Conservation (phyloP, 2,113 vertebrate genomes). For the Gavialis gangeticus region DNA sequence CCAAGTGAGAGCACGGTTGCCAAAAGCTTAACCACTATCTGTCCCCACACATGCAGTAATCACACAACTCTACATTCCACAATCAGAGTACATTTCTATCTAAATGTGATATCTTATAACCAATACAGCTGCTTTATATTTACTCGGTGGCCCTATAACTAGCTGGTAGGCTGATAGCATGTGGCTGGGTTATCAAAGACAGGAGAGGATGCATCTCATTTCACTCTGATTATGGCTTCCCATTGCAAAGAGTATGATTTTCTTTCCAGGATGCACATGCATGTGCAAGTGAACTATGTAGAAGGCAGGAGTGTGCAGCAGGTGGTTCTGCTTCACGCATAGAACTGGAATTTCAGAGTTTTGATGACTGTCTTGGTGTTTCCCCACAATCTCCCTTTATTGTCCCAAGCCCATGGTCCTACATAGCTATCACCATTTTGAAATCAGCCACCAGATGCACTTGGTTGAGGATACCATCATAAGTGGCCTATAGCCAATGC, state of each 20-base stretch:
- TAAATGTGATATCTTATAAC: neutral
- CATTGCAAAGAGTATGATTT: neutral
- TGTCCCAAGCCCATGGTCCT: neutral
- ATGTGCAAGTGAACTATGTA: accelerated
- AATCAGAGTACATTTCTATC: constrained; percentile 26
- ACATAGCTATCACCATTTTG: neutral
- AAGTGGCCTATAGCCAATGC: neutral
- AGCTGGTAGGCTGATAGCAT: neutral
- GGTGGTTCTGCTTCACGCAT: accelerated
- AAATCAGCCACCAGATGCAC: neutral
- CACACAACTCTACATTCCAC: neutral
- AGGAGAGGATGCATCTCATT: neutral
- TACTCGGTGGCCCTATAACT: neutral
- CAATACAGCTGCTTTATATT: neutral
- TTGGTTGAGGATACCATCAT: neutral
- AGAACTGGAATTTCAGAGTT: accelerated
- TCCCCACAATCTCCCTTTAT: neutral
- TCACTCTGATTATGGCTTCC: neutral
- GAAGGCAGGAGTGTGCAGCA: neutral
- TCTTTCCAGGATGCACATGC: neutral
- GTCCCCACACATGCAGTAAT: neutral
- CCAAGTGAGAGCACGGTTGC: neutral
- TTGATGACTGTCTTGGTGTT: neutral
- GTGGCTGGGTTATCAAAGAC: neutral
- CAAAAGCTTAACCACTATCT: neutral